Evolutionary conservation across 2,888 invertebrate species (phyloP).

Genomic region (Pterobdella sp.): DNA sequence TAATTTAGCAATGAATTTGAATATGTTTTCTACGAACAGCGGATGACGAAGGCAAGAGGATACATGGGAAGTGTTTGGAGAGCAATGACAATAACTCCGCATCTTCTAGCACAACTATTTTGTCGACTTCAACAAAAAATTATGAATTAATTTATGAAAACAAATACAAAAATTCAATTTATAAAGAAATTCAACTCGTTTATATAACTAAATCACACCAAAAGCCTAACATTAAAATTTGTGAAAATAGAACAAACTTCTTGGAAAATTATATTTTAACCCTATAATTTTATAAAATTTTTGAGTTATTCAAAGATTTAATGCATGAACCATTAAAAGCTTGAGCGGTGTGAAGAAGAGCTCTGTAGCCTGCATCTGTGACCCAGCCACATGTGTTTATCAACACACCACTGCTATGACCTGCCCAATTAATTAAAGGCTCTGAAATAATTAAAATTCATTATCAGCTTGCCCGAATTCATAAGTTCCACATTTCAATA

Average conservation of each 20-base stretch:
- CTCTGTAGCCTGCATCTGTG: slow-evolving; percentile 78
- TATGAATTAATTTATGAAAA: background rate
- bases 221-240: no score
- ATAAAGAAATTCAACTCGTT: no score
- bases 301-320: background rate
- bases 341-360: slow-evolving; percentile 76
- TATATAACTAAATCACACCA: no score
- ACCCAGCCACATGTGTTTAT: slow-evolving; percentile 98
- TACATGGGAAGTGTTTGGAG: background rate
- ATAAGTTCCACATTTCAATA: no score
- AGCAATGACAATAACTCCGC: background rate
- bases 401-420: slow-evolving; percentile 65
- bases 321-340: slow-evolving; percentile 71
- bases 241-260: no score
- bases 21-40: no score
- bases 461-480: no score
- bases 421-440: slow-evolving; percentile 38
- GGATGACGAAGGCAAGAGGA: background rate
- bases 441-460: no score
- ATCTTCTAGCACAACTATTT: background rate
- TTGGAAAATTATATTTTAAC: no score
- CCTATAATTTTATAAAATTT: no score
- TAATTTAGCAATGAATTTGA: background rate
- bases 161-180: no score
- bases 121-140: background rate